These are phyloP conservation scores for Oeneis ivallda DNA, from an alignment of 2,888 invertebrate species.

Conservation along the genomic window DNA sequence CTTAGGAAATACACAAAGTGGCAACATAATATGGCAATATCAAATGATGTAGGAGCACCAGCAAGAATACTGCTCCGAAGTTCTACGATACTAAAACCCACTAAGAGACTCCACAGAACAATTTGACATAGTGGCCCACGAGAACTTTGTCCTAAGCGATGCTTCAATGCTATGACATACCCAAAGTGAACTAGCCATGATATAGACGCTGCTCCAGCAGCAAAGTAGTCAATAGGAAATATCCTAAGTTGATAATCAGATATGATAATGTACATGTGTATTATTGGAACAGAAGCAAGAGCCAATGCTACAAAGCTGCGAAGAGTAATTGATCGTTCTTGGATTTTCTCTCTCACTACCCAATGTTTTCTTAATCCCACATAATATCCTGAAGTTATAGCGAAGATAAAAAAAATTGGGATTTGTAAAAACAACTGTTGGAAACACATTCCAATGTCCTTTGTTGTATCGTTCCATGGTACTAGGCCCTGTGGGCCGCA, in stretches of 20 bases:
- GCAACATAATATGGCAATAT: constrained; percentile 82
- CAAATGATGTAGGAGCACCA: constrained; percentile 80
- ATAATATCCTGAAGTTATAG: constrained; percentile 90
- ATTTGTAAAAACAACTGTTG: constrained; percentile 90
- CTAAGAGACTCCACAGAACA: constrained; percentile 85
- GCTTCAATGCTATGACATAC: constrained; percentile 86
- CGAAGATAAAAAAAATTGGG: constrained; percentile 87
- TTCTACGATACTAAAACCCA: constrained; percentile 85
- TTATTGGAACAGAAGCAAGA: constrained; percentile 85
- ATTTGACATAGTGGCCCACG: constrained; percentile 87
- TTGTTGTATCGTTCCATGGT: constrained; percentile 85
- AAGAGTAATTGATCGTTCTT: constrained; percentile 83
- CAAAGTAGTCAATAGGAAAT: constrained; percentile 86
- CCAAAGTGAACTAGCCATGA: constrained; percentile 92
- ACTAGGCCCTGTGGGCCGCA: constrained; percentile 88
- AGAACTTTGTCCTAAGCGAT: constrained; percentile 83
- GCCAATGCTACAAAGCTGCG: constrained; percentile 84
- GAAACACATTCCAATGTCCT: constrained; percentile 92
- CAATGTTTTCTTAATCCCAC: constrained; percentile 85
- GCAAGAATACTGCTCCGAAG: constrained; percentile 84
- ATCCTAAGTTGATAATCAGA: constrained; percentile 72
- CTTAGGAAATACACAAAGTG: constrained; percentile 87
- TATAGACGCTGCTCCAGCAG: constrained; percentile 86
- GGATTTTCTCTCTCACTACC: constrained; percentile 83
- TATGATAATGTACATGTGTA: constrained; percentile 85